Conservation (phyloP, 35 echinoderm and acorn worm species). For the Eucidaris tribuloides region DNA sequence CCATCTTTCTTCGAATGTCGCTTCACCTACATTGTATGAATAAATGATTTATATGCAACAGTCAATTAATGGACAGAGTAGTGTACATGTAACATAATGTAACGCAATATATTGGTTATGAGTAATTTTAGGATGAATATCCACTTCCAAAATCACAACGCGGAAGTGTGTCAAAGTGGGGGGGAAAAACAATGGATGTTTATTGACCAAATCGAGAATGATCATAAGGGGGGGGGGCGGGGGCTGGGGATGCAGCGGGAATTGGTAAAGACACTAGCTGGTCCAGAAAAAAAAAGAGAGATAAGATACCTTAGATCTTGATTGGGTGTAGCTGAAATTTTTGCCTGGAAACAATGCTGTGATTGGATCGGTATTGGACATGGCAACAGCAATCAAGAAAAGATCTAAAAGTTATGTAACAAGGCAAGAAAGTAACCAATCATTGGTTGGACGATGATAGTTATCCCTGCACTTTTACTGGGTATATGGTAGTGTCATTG, state of each 20-base stretch:
- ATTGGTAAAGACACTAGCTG: not conserved
- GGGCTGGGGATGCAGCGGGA: not conserved
- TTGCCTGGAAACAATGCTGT: too few species aligned
- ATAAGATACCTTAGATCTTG: not conserved
- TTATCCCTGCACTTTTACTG: not conserved
- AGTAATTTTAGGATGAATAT: not conserved
- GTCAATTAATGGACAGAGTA: not conserved
- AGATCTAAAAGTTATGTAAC: not conserved
- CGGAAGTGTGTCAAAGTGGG: not conserved
- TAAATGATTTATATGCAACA: not conserved
- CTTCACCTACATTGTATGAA: not conserved
- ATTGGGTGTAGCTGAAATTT: not conserved
- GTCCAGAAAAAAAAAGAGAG: not conserved
- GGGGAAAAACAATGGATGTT: not conserved
- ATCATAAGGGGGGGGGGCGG: not conserved
- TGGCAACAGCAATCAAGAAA: not conserved
- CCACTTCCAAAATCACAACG: not conserved
- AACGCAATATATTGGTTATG: not conserved
- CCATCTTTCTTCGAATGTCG: not conserved
- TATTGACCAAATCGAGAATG: too few species aligned
- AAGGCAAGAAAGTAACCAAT: not conserved
- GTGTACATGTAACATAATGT: not conserved
- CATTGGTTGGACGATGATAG: too few species aligned
- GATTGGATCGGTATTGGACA: too few species aligned
- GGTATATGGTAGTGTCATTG: not conserved